Base-by-base conservation (phyloP, 2,113 vertebrate species). In the Nestor notabilis region DNA sequence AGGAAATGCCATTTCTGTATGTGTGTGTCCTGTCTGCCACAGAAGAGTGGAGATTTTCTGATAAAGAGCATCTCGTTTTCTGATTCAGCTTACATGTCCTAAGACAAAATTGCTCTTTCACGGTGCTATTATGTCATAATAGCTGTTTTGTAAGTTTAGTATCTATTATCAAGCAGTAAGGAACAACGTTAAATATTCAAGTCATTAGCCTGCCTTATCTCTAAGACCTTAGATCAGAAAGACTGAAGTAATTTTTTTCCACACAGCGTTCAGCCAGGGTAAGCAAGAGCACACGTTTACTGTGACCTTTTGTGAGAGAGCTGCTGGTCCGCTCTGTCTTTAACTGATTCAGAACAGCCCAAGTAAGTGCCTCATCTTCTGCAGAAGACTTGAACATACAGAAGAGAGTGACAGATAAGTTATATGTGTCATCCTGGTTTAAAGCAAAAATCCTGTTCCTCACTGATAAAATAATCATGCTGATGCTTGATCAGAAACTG, bases 111-210 rank as follows among this genome's bases (percentile, higher is more conserved):
- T 25, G 44, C 19, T 61, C 35, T 72, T 88, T 56, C 25, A 9
- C 10, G 24, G 37, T 63, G 14, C 64, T 53, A 0, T 39, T 83
- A 19, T 10, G 79, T 50, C 5, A 1, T 46, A 60, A 9, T 19
- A 35, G 20, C 17, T 29, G 35, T 20, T 50, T 21, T 52, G 2
- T 4, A 37, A 24, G 23, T 87, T 81, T 13, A 21, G 12, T 87
- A 21, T 58, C 0, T 0, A 14, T 11, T 46, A 0, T 33, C 5
- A 35, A 64, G 44, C 70, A 33, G 20, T 5, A 13, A 47, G 74
- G 39, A 27, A 19, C 46, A 55, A 1, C 27, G 39, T 25, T 86
- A 17, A 25, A 8, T 41, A 15, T 47, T 71, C 35, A 52, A 37
- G 25, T 12, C 5, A 3, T 14, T 46, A 35, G 29, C 50, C 50